phyloP scores from a whole-genome alignment of 2,797 vertebrate genomes.

The Melanotaenia parkinsoni region DNA sequence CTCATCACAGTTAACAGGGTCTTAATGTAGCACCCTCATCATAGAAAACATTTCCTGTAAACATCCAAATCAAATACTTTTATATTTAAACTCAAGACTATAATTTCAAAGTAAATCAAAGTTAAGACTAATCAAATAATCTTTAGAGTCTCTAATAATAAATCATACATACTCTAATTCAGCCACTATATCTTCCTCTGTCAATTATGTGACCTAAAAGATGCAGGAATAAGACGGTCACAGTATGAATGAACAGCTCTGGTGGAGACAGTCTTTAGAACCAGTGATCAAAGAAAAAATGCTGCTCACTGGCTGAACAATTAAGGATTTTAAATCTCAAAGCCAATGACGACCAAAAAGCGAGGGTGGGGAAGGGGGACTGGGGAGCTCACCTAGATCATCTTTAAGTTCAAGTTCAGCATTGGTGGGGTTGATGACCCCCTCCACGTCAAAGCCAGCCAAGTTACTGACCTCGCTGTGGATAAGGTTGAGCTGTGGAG shows the following conservation, averaged over 20 bases:
- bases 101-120: not conserved
- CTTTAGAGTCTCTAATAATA: not conserved
- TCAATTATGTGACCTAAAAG: not conserved
- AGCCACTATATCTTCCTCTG: not conserved
- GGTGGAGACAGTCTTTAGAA: not conserved
- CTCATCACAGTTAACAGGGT: not conserved
- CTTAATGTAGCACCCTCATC: not conserved
- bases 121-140: not conserved
- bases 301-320: slow-evolving; percentile 12
- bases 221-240: not conserved
- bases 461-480: slow-evolving; percentile 99
- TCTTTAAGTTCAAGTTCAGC: slow-evolving; percentile 99
- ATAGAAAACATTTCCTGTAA: not conserved
- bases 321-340: slow-evolving; percentile 62
- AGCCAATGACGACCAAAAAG: slow-evolving; percentile 3
- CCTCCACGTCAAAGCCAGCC: slow-evolving; percentile 99
- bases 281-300: not conserved
- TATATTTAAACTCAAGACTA: not conserved
- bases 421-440: slow-evolving; percentile 99
- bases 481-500: slow-evolving; percentile 97
- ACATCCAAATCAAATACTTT: not conserved
- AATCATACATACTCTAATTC: not conserved
- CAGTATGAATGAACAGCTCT: slow-evolving; percentile 26
- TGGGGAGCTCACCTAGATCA: slow-evolving; percentile 92
- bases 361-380: not conserved